phyloP scores from a whole-genome alignment of 2,113 vertebrate genomes.

The Hydrolagus affinis region DNA sequence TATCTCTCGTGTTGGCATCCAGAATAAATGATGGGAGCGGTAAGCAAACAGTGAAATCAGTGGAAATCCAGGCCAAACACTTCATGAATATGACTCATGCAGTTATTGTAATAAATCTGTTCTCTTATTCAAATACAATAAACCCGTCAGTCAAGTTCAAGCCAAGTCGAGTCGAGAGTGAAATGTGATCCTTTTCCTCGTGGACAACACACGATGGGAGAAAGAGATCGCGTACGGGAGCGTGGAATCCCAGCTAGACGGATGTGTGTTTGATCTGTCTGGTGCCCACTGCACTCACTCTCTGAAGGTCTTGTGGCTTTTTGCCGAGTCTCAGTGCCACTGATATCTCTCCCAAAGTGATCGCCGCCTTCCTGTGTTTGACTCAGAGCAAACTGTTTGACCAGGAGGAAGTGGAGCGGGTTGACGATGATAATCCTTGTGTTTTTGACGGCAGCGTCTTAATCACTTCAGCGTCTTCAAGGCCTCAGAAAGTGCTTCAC shows the following conservation, averaged over 20 bases:
- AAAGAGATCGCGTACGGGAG: no score
- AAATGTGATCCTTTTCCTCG: no score
- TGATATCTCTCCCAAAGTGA: neutral
- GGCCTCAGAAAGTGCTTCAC: no score
- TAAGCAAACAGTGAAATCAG: constrained; percentile 1
- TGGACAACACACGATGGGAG: no score
- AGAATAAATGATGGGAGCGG: neutral
- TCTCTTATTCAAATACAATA: neutral
- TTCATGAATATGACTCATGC: neutral
- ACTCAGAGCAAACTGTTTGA: neutral
- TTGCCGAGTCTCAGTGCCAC: neutral
- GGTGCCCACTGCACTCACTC: constrained; percentile 37
- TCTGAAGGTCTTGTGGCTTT: neutral
- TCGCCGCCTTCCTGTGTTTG: neutral
- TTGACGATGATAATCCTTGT: neutral
- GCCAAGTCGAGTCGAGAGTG: no score
- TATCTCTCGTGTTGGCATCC: no score
- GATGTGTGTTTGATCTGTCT: no score
- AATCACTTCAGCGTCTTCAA: constrained; percentile 20
- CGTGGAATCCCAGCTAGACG: neutral
- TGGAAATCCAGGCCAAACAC: neutral
- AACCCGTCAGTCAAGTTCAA: neutral
- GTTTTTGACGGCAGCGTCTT: neutral
- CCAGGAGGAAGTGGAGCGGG: neutral
- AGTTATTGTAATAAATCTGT: neutral